These are phyloP conservation scores for Neoseiulus cucumeris DNA, from an alignment of 1,140 invertebrate genomes.

Conservation along the genomic window DNA sequence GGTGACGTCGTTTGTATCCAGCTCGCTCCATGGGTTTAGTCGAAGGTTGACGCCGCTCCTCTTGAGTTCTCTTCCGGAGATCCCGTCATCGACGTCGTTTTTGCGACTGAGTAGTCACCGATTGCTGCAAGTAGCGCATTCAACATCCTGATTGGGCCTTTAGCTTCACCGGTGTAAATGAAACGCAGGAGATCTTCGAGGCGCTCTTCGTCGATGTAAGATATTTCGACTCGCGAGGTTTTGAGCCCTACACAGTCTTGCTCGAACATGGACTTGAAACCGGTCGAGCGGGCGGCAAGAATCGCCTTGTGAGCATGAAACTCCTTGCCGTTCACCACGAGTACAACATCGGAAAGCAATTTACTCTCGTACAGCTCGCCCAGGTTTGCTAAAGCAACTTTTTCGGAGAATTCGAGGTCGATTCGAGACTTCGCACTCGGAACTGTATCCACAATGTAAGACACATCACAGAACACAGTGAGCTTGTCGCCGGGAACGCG, in stretches of 20 bases:
- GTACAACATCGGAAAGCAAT: conserved; percentile 85
- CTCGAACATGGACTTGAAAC: conserved; percentile 96
- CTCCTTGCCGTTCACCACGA: conserved; percentile 71
- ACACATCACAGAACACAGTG: conserved; percentile 59
- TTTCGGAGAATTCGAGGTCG: conserved; percentile 94
- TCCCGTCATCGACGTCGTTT: conserved; percentile 97
- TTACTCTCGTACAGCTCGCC: conserved; percentile 81
- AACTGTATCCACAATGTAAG: conserved; percentile 87
- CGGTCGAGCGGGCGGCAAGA: conserved; percentile 76
- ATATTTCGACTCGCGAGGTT: conserved; percentile 87
- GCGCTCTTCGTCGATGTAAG: conserved; percentile 88
- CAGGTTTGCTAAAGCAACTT: conserved; percentile 76
- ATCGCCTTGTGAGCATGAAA: conserved; percentile 96
- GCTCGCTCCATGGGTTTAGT: too few relatives aligned
- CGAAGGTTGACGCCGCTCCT: too few relatives aligned
- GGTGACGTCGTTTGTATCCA: too few relatives aligned
- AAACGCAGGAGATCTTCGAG: conserved; percentile 90
- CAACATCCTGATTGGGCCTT: conserved; percentile 76
- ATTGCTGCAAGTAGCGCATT: conserved; percentile 89
- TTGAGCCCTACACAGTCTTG: conserved; percentile 97
- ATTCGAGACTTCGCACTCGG: conserved; percentile 81
- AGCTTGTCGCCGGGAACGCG: conserved; percentile 92
- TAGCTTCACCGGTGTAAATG: conserved; percentile 78
- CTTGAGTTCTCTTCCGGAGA: too few relatives aligned
- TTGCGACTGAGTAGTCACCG: conserved; percentile 90